Conservation (phyloP, 2,888 invertebrate genomes). For the Pristionchus exspectatus region DNA sequence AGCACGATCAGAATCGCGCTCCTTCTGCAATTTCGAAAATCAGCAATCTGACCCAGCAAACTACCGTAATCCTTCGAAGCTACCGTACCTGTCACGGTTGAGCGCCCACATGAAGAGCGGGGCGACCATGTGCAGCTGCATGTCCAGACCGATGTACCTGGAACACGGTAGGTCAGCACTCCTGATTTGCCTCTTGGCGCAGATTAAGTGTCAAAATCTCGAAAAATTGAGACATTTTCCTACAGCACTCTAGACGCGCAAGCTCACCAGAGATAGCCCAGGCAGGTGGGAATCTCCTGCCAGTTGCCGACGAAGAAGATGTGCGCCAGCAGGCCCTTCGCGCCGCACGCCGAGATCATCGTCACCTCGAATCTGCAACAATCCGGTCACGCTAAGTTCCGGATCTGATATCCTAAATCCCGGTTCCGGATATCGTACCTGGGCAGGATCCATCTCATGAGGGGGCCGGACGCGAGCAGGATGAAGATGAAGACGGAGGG, state of each 20-base stretch:
- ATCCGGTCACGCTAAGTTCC: background rate
- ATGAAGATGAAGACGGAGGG: conserved; percentile 74
- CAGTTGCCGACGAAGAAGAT: conserved; percentile 74
- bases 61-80: background rate
- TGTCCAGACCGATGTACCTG: conserved; percentile 74
- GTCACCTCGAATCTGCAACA: conserved; percentile 68
- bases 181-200: background rate
- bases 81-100: conserved; percentile 80
- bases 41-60: background rate
- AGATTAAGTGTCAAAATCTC: background rate
- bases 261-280: conserved; percentile 75
- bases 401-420: background rate
- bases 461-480: conserved; percentile 71
- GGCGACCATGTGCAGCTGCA: conserved; percentile 75
- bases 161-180: background rate
- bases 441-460: conserved; percentile 67
- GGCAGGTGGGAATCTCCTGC: conserved; percentile 75
- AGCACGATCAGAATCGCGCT: conserved; percentile 61
- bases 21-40: conserved; percentile 12
- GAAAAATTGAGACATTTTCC: background rate
- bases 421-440: conserved; percentile 56
- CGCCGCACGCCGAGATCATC: conserved; percentile 74
- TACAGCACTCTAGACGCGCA: background rate
- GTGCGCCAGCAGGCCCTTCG: conserved; percentile 68
- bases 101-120: conserved; percentile 74